Percentiles rank a stretch among this genome's conserved stretches.
phyloP scores from a whole-genome alignment of 2,888 invertebrate genomes.

The Pseudococcus longispinus region DNA sequence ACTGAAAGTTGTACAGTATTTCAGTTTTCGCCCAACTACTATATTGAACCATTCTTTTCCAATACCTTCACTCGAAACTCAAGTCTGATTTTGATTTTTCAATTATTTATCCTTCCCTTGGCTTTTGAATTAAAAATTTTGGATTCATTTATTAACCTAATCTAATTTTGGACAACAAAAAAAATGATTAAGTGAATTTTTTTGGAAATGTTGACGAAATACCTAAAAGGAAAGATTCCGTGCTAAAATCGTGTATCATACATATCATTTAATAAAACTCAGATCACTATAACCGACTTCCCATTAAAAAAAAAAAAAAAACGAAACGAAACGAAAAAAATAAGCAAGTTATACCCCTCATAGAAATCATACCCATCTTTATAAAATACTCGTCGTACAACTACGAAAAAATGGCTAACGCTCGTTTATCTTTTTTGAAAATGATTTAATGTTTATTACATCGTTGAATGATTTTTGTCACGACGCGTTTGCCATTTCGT shows the following conservation, averaged over 20 bases:
- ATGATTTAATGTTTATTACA: slow-evolving; percentile 45
- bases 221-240: too few relatives aligned
- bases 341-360: not conserved
- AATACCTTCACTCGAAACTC: too few relatives aligned
- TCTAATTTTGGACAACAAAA: too few relatives aligned
- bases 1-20: too few relatives aligned
- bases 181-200: too few relatives aligned
- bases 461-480: slow-evolving; percentile 48
- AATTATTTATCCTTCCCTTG: too few relatives aligned
- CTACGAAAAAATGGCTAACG: slow-evolving; percentile 23
- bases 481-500: slow-evolving; percentile 47
- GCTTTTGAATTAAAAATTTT: too few relatives aligned
- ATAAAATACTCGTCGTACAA: not conserved
- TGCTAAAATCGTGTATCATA: not conserved
- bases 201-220: too few relatives aligned
- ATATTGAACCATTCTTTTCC: too few relatives aligned
- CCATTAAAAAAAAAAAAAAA: slow-evolving; percentile 2
- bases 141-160: too few relatives aligned
- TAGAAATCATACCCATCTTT: not conserved
- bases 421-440: slow-evolving; percentile 29
- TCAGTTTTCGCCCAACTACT: too few relatives aligned
- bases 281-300: not conserved
- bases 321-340: not conserved
- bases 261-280: not conserved
- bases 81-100: too few relatives aligned